Evolutionary conservation across 1,140 invertebrate species (phyloP), one percentile per base, ranked within the genome.

Genomic region (Rhopalosiphum padi): DNA sequence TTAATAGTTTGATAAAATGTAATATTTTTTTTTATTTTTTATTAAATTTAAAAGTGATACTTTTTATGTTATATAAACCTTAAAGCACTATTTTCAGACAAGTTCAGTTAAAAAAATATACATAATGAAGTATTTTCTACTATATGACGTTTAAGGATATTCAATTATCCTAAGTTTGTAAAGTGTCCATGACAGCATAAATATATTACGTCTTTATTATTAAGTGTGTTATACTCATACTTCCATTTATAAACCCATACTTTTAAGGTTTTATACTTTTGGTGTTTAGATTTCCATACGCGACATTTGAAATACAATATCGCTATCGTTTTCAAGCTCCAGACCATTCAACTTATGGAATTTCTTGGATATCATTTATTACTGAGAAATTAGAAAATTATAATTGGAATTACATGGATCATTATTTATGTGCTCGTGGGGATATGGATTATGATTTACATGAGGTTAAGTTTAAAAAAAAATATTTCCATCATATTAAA

Each of bases 331-430:
- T 99, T 95, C 97, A 98, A 95, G 98, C 98, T 5, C 99, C 98
- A 0, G 97, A 99, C 95, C 98, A 98, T 95, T 97, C 98, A 94
- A 98, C 97, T 1, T 99, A 99, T 95, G 98, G 99, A 95, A 97
- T 98, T n/a, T 99, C 98, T 0, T 98, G 97, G 96, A 98, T 98
- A 1, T 97, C 98, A 77, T 99, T 99, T 95, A 97, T 97, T 23
- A 98, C 98, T 1, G 98, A 99, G 95, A 98, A 98, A 95, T 95
- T 99, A 43, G 99, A 99, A 96, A 98, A 98, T 95, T 99, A 98
- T 95, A 99, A 99, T 95, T 99, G 99, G 99, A 99, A 99, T 96
- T 99, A 99, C 95, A 96, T 99, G 95, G 99, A 99, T 95, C 98
- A 99, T 95, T 99, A 99, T 95, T 98, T 99, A 94, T 99, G 98